Conservation (phyloP, 1,140 invertebrate species). For the Gryllus bimaculatus region DNA sequence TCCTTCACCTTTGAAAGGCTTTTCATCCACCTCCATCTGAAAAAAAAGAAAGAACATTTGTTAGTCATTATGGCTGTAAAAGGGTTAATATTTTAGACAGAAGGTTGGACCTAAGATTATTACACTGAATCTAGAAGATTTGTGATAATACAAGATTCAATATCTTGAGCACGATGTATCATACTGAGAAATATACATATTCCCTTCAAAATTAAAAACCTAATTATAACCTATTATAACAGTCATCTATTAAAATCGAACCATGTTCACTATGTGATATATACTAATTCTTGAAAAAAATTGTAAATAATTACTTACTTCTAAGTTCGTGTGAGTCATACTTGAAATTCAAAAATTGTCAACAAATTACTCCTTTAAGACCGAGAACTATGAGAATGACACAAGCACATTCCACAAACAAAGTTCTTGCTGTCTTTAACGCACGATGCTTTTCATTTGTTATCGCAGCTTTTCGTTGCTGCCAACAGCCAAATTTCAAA, state of each 20-base stretch:
- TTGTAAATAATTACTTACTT: neutral
- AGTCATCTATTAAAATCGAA: neutral
- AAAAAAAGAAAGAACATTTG: conserved; percentile 31
- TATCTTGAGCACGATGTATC: neutral
- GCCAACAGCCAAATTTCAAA: too few relatives aligned
- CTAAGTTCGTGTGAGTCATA: neutral
- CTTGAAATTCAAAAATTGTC: neutral
- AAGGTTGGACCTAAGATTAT: neutral
- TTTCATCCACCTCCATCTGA: conserved; percentile 82
- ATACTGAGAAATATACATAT: neutral
- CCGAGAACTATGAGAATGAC: neutral
- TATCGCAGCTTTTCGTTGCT: too few relatives aligned
- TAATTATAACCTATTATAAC: too few relatives aligned
- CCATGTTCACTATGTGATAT: neutral
- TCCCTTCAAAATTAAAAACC: neutral
- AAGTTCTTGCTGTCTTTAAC: too few relatives aligned
- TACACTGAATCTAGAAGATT: too few relatives aligned
- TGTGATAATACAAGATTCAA: too few relatives aligned
- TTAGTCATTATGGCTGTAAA: neutral
- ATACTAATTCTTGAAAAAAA: neutral
- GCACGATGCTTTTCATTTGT: too few relatives aligned
- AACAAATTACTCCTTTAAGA: neutral
- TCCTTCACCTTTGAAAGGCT: conserved; percentile 63
- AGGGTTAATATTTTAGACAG: neutral
- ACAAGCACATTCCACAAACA: neutral